phyloP scores from a whole-genome alignment of 2,797 vertebrate genomes.

The Hippopotamyrus pictus region DNA sequence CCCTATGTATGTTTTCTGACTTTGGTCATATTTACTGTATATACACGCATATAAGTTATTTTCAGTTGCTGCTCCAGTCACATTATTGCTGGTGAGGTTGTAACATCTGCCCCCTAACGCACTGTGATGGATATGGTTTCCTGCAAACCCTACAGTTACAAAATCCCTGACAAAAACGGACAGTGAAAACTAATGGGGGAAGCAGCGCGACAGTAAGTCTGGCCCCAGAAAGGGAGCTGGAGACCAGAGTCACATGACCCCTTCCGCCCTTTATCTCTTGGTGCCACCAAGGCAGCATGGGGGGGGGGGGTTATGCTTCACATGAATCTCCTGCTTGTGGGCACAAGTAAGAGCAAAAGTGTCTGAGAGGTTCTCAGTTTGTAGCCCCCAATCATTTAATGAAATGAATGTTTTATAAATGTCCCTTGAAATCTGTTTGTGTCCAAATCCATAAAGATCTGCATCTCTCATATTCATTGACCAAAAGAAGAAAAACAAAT shows the following conservation, averaged over 20 bases:
- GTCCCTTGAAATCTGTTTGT: neutral
- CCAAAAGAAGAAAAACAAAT: neutral
- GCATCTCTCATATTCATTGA: neutral
- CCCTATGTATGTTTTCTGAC: neutral
- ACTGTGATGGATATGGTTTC: neutral
- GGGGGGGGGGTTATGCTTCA: neutral
- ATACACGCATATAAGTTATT: neutral
- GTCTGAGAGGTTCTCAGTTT: neutral
- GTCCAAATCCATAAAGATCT: neutral
- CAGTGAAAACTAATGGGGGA: slow-evolving; percentile 23
- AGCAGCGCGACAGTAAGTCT: slow-evolving; percentile 31
- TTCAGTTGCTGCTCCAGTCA: neutral
- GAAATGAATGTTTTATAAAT: neutral
- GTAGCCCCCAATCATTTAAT: neutral
- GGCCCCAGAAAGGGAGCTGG: slow-evolving; percentile 29
- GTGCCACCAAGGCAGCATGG: neutral
- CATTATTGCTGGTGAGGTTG: neutral
- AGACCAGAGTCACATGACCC: slow-evolving; percentile 30
- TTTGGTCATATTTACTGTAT: slow-evolving; percentile 3
- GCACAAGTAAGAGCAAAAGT: neutral
- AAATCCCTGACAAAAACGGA: slow-evolving; percentile 24
- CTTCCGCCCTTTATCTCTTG: slow-evolving; percentile 26
- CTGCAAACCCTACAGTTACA: slow-evolving; percentile 6
- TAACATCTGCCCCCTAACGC: neutral
- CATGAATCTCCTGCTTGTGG: neutral